Conservation (phyloP, 2,797 vertebrate species). For the Microctenopoma steveboyesi region DNA sequence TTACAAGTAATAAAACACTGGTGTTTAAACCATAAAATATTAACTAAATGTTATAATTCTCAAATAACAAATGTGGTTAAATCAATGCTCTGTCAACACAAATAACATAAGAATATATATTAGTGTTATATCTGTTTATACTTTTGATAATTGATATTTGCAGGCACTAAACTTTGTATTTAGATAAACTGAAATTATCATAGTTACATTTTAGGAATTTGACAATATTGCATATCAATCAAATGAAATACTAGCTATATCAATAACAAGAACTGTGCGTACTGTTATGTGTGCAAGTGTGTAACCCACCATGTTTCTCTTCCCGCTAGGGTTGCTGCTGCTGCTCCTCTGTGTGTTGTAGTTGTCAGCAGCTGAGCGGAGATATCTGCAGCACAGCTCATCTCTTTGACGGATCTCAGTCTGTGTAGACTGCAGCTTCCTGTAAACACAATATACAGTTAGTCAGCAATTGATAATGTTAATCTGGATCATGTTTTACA, state of each 20-base stretch:
- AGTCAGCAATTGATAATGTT: rapidly evolving
- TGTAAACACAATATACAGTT: constrained; percentile 32
- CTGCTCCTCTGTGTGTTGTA: constrained; percentile 32
- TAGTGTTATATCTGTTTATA: too few relatives aligned
- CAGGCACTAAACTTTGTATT: too few relatives aligned
- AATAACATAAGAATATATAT: not conserved
- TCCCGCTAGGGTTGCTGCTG: constrained; percentile 68
- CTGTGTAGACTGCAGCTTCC: constrained; percentile 73
- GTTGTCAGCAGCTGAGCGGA: constrained; percentile 55
- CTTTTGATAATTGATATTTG: too few relatives aligned
- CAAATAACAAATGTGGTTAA: too few relatives aligned
- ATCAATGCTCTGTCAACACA: not conserved
- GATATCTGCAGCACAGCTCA: constrained; percentile 52
- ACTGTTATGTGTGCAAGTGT: constrained; percentile 8
- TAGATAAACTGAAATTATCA: too few relatives aligned
- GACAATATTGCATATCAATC: not conserved
- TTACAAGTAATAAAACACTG: not conserved
- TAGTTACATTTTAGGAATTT: too few relatives aligned
- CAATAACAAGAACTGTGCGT: too few relatives aligned
- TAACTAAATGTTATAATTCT: not conserved
- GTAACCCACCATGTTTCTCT: constrained; percentile 76
- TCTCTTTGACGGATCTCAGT: constrained; percentile 66
- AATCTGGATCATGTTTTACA: not conserved
- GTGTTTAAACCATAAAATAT: not conserved
- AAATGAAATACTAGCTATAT: too few relatives aligned